These are phyloP conservation scores for Microcebus tavaratra DNA, from an alignment of 2,113 vertebrate genomes.

Conservation along the genomic window DNA sequence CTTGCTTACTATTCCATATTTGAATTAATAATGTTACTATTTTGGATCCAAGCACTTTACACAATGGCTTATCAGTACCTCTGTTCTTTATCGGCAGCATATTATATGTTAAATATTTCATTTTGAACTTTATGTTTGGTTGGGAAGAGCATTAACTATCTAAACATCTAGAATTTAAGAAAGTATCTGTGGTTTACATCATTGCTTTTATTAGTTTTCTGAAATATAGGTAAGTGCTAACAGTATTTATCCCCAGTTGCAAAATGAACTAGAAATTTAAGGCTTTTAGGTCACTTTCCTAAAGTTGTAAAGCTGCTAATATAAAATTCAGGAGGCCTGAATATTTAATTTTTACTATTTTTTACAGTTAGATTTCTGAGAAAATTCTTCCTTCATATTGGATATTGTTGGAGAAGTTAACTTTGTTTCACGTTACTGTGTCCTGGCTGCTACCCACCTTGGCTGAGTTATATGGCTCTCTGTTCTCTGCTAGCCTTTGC, in stretches of 20 bases:
- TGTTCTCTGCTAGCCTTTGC: background rate
- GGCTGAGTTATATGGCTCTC: background rate
- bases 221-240: background rate
- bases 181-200: background rate
- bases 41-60: background rate
- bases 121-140: background rate
- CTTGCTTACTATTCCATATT: slow-evolving; percentile 8
- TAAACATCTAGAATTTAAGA: slow-evolving; percentile 19
- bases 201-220: slow-evolving; percentile 2
- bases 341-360: slow-evolving; percentile 34
- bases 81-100: background rate
- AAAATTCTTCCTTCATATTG: background rate
- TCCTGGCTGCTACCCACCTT: background rate
- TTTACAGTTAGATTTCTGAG: background rate
- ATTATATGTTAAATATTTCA: background rate
- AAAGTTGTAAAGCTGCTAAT: background rate
- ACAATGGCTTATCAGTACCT: background rate
- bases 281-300: background rate
- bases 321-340: background rate
- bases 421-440: background rate
- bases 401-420: background rate
- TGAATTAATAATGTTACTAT: slow-evolving; percentile 3
- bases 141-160: background rate
- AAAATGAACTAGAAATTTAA: slow-evolving; percentile 18
- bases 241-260: background rate